phyloP scores from a whole-genome alignment of 2,888 invertebrate species.

The Megastigmus dorsalis region DNA sequence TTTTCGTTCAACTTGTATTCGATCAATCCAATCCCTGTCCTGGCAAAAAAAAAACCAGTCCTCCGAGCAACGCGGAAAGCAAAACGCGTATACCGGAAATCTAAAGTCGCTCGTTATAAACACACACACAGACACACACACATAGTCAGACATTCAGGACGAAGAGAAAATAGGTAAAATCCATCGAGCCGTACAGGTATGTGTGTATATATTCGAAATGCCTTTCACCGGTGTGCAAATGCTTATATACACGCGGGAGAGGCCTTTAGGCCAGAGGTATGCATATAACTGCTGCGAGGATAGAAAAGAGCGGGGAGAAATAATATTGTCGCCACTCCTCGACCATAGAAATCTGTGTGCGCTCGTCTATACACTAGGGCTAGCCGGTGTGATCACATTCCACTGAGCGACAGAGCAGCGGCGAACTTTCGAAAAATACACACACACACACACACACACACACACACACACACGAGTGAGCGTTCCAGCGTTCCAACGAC shows the following conservation, averaged over 20 bases:
- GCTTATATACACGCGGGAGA: neutral
- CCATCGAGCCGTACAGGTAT: neutral
- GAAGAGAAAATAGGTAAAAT: slow-evolving; percentile 10
- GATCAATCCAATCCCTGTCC: neutral
- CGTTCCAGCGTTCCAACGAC: too few species aligned
- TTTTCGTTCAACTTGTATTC: too few species aligned
- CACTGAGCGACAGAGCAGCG: slow-evolving; percentile 9
- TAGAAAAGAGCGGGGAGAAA: neutral
- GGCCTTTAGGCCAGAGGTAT: too few species aligned
- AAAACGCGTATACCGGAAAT: neutral
- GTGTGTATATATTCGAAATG: slow-evolving; percentile 4
- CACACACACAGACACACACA: neutral
- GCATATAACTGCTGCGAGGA: too few species aligned
- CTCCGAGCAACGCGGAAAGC: neutral
- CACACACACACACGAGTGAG: too few species aligned
- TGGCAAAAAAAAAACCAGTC: slow-evolving; percentile 2
- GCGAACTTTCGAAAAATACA: slow-evolving; percentile 49
- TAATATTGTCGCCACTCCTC: slow-evolving; percentile 50
- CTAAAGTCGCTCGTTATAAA: neutral
- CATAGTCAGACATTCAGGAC: neutral
- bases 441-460: too few species aligned
- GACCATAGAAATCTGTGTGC: slow-evolving; percentile 33
- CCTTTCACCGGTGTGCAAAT: slow-evolving; percentile 33
- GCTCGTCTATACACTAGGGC: too few species aligned
- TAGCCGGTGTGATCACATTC: slow-evolving; percentile 53